These are phyloP conservation scores for Sebastes glaucus DNA, from an alignment of 2,797 vertebrate species.

Conservation along the genomic window DNA sequence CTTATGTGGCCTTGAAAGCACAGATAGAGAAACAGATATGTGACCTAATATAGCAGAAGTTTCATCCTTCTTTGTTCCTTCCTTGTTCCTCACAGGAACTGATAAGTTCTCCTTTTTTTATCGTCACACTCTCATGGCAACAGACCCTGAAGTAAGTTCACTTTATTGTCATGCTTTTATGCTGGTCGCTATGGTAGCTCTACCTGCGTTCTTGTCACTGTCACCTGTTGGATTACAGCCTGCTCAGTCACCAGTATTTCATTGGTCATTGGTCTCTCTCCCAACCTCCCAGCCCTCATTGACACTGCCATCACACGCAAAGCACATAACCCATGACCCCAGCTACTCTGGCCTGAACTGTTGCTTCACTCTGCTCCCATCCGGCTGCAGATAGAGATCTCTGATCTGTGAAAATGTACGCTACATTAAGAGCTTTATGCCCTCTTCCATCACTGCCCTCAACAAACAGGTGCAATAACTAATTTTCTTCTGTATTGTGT, in stretches of 20 bases:
- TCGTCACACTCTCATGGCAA: conserved; percentile 9
- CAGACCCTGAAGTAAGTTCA: conserved; percentile 1
- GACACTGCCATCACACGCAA: not conserved
- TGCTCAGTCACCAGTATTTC: not conserved
- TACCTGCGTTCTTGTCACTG: not conserved
- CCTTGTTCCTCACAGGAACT: not conserved
- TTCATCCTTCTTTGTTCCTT: not conserved
- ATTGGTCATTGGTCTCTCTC: not conserved
- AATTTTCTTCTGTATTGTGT: not conserved
- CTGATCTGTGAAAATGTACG: not conserved
- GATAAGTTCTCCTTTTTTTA: conserved; percentile 25
- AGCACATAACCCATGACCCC: not conserved
- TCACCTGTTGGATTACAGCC: conserved; percentile 8
- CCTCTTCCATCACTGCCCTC: not conserved
- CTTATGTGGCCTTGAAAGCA: not conserved
- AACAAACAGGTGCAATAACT: not conserved
- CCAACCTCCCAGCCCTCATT: not conserved
- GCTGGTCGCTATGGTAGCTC: not conserved
- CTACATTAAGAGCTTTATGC: not conserved
- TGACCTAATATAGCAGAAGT: conserved; percentile 9
- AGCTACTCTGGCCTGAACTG: not conserved
- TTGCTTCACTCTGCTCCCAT: not conserved
- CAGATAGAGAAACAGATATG: not conserved
- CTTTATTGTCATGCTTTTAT: not conserved
- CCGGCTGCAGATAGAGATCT: not conserved